These are phyloP conservation scores for Coenobita brevimanus DNA, from an alignment of 1,140 invertebrate species.

Conservation along the genomic window DNA sequence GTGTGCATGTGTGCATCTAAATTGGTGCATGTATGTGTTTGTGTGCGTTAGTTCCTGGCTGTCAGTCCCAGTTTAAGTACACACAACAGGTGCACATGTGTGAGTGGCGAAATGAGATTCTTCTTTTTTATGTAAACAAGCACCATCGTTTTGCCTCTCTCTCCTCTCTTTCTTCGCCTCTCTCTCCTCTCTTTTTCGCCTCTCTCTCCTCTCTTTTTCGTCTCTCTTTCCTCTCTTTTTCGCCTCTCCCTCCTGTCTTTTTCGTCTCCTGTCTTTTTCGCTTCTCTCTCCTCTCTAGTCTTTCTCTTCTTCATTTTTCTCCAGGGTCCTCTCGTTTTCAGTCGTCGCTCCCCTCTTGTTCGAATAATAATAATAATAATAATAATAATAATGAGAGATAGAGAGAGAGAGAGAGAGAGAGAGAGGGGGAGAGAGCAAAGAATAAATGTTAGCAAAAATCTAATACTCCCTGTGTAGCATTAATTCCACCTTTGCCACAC, in stretches of 20 bases:
- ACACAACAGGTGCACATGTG: neutral
- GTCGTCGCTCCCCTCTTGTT: too few relatives aligned
- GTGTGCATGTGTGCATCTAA: neutral
- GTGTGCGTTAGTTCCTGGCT: neutral
- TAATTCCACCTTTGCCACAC: neutral
- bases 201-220: too few relatives aligned
- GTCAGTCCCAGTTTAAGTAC: neutral
- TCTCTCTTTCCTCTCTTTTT: too few relatives aligned
- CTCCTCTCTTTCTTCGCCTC: too few relatives aligned
- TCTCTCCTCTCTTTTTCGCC: too few relatives aligned
- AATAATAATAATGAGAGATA: neutral
- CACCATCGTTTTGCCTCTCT: neutral
- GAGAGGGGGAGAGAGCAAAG: neutral
- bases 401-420: conserved; percentile 20
- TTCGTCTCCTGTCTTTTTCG: too few relatives aligned
- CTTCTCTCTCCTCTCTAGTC: too few relatives aligned
- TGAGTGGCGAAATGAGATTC: neutral
- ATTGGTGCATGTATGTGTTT: neutral
- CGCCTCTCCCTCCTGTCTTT: too few relatives aligned
- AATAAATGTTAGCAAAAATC: neutral
- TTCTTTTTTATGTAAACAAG: neutral
- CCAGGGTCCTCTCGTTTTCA: too few relatives aligned
- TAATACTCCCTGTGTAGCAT: neutral
- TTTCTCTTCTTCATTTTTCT: too few relatives aligned
- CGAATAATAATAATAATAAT: too few relatives aligned